Percentiles rank a stretch among this genome's conserved stretches.
Evolutionary conservation across 2,888 invertebrate genomes (phyloP).

Genomic region (Caenorhabditis sp.): DNA sequence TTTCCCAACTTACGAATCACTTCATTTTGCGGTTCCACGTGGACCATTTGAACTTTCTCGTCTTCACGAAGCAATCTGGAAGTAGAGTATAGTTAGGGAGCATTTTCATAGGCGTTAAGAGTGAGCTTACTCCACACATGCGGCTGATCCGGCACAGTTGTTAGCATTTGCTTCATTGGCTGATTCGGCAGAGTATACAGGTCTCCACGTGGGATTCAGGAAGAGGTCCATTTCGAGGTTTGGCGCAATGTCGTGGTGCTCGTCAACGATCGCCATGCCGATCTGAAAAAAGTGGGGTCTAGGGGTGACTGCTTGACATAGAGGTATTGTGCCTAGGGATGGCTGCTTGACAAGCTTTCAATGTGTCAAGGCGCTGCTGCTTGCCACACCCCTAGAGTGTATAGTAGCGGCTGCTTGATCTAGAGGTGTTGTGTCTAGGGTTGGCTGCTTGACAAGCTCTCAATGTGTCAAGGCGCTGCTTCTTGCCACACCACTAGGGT

Average conservation of each 20-base stretch:
- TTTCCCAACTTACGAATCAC: conserved; percentile 4
- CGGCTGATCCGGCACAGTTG: conserved; percentile 6
- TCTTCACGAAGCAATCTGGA: conserved; percentile 13
- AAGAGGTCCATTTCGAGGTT: conserved; percentile 20
- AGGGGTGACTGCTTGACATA: too few species aligned
- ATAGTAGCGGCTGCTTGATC: too few species aligned
- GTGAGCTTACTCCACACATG: conserved; percentile 19
- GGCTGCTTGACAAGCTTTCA: neutral
- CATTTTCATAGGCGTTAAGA: neutral
- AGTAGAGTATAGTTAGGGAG: neutral
- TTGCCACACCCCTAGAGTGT: too few species aligned
- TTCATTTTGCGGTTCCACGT: conserved; percentile 10
- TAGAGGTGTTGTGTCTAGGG: too few species aligned
- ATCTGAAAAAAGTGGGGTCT: conserved; percentile 19
- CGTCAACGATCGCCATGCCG: conserved; percentile 40
- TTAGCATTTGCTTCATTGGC: conserved; percentile 1
- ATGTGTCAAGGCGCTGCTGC: too few species aligned
- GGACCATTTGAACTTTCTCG: conserved; percentile 17
- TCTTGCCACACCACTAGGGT: too few species aligned
- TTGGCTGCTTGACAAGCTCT: too few species aligned
- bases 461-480: too few species aligned
- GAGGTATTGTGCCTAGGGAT: too few species aligned
- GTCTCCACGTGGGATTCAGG: conserved; percentile 18
- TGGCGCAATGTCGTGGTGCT: conserved; percentile 19
- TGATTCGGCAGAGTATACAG: conserved; percentile 36